phyloP scores from a whole-genome alignment of 2,888 invertebrate species.

The Acrobeloides nanus region DNA sequence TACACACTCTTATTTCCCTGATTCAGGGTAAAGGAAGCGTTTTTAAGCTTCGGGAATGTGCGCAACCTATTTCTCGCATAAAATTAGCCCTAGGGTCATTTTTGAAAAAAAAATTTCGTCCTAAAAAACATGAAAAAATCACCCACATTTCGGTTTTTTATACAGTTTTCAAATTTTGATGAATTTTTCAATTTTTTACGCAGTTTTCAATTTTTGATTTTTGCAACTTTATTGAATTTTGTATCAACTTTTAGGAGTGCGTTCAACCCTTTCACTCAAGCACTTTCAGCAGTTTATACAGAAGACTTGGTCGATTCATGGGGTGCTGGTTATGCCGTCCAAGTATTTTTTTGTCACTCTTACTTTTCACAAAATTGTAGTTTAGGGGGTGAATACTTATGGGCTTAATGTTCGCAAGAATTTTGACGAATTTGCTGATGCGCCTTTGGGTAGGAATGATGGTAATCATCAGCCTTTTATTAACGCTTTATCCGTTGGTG shows the following conservation, averaged over 20 bases:
- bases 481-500: conserved; percentile 11
- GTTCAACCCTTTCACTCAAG: conserved; percentile 45
- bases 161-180: no score
- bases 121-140: no score
- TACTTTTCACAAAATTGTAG: conserved; percentile 1
- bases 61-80: no score
- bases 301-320: conserved; percentile 47
- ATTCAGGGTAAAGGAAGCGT: no score
- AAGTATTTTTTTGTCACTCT: conserved; percentile 23
- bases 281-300: conserved; percentile 36
- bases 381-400: conserved; percentile 42
- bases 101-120: no score
- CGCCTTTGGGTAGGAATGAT: conserved; percentile 24
- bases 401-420: conserved; percentile 35
- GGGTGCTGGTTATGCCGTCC: conserved; percentile 42
- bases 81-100: no score
- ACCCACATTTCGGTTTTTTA: no score
- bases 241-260: conserved; percentile 23
- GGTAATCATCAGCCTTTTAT: conserved; percentile 16
- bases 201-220: no score
- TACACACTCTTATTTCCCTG: no score
- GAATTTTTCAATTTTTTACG: no score
- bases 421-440: conserved; percentile 41
- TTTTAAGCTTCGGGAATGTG: no score
- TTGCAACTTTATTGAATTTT: no score